Evolutionary conservation across 1,140 invertebrate genomes (phyloP), one percentile per base, ranked within the genome.

Genomic region (Drosophila teissieri): DNA sequence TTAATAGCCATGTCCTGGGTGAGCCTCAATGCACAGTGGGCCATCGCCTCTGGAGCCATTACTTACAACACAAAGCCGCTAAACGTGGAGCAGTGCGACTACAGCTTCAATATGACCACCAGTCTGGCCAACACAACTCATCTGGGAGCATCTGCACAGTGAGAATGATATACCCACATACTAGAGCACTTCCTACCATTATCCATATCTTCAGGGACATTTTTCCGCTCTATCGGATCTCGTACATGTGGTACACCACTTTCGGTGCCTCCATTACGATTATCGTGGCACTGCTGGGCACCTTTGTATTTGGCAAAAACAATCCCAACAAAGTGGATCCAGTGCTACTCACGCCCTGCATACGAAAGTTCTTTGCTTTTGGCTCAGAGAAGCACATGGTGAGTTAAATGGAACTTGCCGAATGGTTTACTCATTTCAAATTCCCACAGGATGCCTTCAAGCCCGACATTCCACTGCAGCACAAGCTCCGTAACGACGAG

Each of bases 1-100:
- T 92, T 97, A 4, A 84, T 93, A 5, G 93, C 96, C 14, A 95
- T 96, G 73, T 94, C 95, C 7, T 97, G 96, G 96, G 95, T 98
- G 48, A 96, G 95, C 34, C 93, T 98, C 11, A 96, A 97, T 22
- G 95, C 96, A 0, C 96, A 97, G 90, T 92, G 96, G 44, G 94
- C 95, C 0, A 96, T 96, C 40, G 94, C 95, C 0, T 93, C 92
- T 12, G 95, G 95, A 4, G 91, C 93, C 67, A 79, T 94, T 44
- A 94, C 85, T 19, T 95, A 95, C 75, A 92, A 94, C 3, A 94
- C 94, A 48, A 96, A 96, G 92, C 93, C 94, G 0, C 93, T 95
- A 5, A 95, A 93, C 12, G 95, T 95, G 0, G 94, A 95, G 39
- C 95, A 96, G 24, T 97, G 97, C 80, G 94, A 94, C 7, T 96